Percentiles rank a stretch among this genome's conserved stretches.
phyloP scores from a whole-genome alignment of 2,797 vertebrate genomes.

The Sparus aurata region DNA sequence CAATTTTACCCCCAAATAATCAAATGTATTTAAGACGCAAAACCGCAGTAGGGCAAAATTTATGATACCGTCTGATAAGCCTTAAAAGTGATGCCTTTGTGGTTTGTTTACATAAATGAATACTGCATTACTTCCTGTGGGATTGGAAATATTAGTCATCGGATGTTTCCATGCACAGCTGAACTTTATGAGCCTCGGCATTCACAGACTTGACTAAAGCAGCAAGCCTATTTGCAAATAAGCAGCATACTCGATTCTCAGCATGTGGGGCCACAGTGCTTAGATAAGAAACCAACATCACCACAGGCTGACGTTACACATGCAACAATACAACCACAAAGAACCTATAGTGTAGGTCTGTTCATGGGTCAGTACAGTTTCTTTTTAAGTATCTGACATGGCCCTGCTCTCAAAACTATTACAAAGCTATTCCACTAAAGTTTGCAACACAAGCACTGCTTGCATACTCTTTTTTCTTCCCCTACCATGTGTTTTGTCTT shows the following conservation, averaged over 20 bases:
- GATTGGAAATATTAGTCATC: slow-evolving; percentile 43
- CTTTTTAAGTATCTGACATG: background rate
- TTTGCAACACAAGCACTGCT: slow-evolving; percentile 12
- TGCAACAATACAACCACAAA: slow-evolving; percentile 43
- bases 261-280: slow-evolving; percentile 5
- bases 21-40: background rate
- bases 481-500: slow-evolving; percentile 47
- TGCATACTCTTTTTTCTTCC: slow-evolving; percentile 24
- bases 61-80: no score
- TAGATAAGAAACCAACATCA: background rate
- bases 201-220: slow-evolving; percentile 39
- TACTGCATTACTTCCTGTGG: slow-evolving; percentile 40
- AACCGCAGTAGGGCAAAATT: background rate
- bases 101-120: slow-evolving; percentile 20
- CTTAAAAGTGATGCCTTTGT: background rate
- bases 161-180: slow-evolving; percentile 43
- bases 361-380: background rate
- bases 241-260: slow-evolving; percentile 2
- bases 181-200: slow-evolving; percentile 19
- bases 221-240: slow-evolving; percentile 43
- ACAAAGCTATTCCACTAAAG: slow-evolving; percentile 9
- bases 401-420: background rate
- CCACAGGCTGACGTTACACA: slow-evolving; percentile 22
- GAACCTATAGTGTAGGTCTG: background rate
- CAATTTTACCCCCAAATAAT: background rate